phyloP scores from a whole-genome alignment of 2,888 invertebrate genomes.

The Arge pagana region DNA sequence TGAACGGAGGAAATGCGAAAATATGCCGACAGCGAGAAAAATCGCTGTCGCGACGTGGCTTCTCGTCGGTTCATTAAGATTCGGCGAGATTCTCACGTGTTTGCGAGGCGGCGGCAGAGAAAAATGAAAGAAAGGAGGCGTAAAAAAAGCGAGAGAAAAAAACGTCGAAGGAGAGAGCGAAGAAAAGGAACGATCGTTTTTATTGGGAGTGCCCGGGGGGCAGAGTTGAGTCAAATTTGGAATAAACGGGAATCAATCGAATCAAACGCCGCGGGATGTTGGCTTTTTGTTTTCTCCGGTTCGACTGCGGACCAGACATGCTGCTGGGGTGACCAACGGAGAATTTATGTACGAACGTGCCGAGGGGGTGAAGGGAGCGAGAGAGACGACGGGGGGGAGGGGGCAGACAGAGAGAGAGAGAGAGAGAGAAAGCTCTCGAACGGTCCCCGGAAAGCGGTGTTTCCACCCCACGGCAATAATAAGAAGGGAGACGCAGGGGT shows the following conservation, averaged over 20 bases:
- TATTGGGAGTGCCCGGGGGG: conserved; percentile 17
- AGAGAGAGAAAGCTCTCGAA: background rate
- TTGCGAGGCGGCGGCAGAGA: background rate
- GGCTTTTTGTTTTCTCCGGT: background rate
- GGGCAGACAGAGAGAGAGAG: conserved; percentile 8
- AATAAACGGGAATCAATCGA: conserved; percentile 19
- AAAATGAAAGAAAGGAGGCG: background rate
- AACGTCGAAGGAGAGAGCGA: background rate
- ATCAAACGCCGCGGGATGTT: conserved; percentile 12
- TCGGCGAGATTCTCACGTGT: conserved; percentile 10
- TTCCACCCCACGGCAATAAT: no score
- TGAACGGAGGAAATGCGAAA: no score
- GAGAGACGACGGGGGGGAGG: no score
- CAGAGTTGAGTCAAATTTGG: conserved; percentile 20
- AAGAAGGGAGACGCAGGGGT: conserved; percentile 15
- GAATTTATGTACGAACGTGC: no score
- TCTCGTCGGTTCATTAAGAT: no score
- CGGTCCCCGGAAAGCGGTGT: conserved; percentile 1
- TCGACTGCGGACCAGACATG: conserved; percentile 11
- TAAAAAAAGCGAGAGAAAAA: conserved; percentile 4
- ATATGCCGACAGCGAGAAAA: no score
- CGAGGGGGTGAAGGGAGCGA: no score
- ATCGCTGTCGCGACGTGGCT: no score
- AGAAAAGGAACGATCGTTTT: conserved; percentile 6
- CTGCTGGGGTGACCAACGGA: background rate